phyloP scores from a whole-genome alignment of 2,888 invertebrate genomes.

The Caenorhabditis sp. region DNA sequence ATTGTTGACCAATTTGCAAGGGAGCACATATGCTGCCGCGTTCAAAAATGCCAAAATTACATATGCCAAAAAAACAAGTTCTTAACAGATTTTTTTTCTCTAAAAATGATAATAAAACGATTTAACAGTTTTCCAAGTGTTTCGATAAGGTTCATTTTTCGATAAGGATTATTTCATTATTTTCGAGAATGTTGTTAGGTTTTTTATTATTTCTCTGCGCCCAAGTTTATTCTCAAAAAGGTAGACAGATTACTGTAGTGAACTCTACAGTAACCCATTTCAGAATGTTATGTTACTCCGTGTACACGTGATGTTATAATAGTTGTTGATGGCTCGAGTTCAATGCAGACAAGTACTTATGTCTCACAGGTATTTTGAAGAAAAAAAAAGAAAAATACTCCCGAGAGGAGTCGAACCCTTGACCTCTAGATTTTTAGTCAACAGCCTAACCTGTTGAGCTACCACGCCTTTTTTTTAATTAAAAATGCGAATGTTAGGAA shows the following conservation, averaged over 20 bases:
- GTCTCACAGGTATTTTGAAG: slow-evolving; percentile 30
- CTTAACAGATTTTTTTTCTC: background rate
- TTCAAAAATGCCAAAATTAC: background rate
- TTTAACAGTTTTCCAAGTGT: background rate
- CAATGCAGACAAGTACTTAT: slow-evolving; percentile 35
- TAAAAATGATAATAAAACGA: background rate
- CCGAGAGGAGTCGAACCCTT: too few species aligned
- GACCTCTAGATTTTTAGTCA: too few species aligned
- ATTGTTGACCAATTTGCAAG: too few species aligned
- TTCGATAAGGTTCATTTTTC: background rate
- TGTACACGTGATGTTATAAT: slow-evolving; percentile 39
- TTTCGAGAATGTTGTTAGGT: background rate
- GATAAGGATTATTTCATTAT: background rate
- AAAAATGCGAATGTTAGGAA: slow-evolving; percentile 18
- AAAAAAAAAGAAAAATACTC: too few species aligned
- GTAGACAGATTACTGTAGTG: background rate
- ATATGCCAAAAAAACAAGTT: background rate
- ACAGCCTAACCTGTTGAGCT: too few species aligned
- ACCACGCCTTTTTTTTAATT: background rate
- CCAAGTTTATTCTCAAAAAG: background rate
- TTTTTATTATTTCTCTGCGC: background rate
- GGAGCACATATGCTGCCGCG: background rate
- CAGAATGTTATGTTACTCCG: slow-evolving; percentile 41
- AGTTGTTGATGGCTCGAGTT: slow-evolving; percentile 34
- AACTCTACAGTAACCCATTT: background rate